These are phyloP conservation scores for Anthopleura xanthogrammica DNA, from an alignment of 92 coral and sea anemone genomes.

Conservation along the genomic window DNA sequence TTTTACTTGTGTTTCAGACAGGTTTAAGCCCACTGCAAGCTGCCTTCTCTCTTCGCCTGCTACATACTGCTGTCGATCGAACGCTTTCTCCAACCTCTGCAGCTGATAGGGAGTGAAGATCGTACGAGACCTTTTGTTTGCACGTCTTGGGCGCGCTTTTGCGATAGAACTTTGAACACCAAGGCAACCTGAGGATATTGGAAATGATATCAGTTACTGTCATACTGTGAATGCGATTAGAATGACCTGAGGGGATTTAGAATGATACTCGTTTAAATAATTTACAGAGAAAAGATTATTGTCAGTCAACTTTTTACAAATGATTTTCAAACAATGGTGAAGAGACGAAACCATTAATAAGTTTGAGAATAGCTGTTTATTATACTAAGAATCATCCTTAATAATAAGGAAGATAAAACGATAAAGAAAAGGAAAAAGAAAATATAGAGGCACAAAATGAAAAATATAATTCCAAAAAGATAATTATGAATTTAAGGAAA, in stretches of 20 bases:
- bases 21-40: slow-evolving; percentile 51
- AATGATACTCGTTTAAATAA: neutral
- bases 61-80: slow-evolving; percentile 74
- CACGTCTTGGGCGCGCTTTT: slow-evolving; percentile 35
- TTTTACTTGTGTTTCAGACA: slow-evolving; percentile 82
- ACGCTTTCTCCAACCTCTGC: slow-evolving; percentile 71
- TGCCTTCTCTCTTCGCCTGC: slow-evolving; percentile 77
- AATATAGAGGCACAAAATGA: too few species aligned
- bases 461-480: too few species aligned
- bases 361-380: neutral
- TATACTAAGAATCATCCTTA: neutral
- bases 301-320: neutral
- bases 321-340: neutral
- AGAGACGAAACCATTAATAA: neutral
- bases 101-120: slow-evolving; percentile 78
- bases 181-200: slow-evolving; percentile 15
- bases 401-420: neutral
- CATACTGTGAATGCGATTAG: neutral
- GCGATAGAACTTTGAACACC: slow-evolving; percentile 12
- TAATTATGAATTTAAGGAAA: too few species aligned
- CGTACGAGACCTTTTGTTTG: slow-evolving; percentile 61
- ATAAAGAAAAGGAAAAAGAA: neutral
- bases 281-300: neutral
- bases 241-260: neutral
- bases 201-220: neutral